Evolutionary conservation across 2,888 invertebrate genomes (phyloP), one percentile per base, ranked within the genome.

Genomic region (Cabera pusaria): DNA sequence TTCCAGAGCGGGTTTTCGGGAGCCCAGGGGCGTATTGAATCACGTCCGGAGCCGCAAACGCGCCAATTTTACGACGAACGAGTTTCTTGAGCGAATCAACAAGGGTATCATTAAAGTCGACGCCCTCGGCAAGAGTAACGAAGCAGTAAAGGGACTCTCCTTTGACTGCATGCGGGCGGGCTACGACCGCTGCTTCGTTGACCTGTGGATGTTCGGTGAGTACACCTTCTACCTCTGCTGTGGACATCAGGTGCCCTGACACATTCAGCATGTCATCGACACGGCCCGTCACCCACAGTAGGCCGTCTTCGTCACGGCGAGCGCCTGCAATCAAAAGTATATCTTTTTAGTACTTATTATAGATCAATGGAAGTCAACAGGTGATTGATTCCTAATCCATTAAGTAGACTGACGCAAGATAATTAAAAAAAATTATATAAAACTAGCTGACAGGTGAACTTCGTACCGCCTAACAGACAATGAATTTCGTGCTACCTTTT

Each of bases 241-340:
- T 99, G 44, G 98, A 98, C 93, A 99, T 95, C 34, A 99, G 90
- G 82, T 99, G 99, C 0, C 99, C 99, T 1, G 98, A 98, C 4
- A 99, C 98, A 80, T 99, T 99, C 54, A 99, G 90, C 97, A 99
- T 98, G 77, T 99, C 99, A 75, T 99, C 99, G 19, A 98, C 96
- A 40, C 98, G 93, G 0, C 98, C 98, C 0, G 98, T 98, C 42
- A 99, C 95, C 98, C 98, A 98, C 37, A 97, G 86, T 76, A 97
- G 98, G 0, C 98, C 98, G 73, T 99, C 98, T 9, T 94, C 92
- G 76, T 99, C 99, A 40, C 97, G 91, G 54, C 92, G 91, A 0
- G 97, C 98, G 37, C 98, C 98, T 98, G 70, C 9, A 70, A 14
- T 36, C 8, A 34, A 22, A 5, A 24, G 6, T 5, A n/a, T n/a